phyloP scores from a whole-genome alignment of 2,797 vertebrate species.

The Toxotes lorentzi region DNA sequence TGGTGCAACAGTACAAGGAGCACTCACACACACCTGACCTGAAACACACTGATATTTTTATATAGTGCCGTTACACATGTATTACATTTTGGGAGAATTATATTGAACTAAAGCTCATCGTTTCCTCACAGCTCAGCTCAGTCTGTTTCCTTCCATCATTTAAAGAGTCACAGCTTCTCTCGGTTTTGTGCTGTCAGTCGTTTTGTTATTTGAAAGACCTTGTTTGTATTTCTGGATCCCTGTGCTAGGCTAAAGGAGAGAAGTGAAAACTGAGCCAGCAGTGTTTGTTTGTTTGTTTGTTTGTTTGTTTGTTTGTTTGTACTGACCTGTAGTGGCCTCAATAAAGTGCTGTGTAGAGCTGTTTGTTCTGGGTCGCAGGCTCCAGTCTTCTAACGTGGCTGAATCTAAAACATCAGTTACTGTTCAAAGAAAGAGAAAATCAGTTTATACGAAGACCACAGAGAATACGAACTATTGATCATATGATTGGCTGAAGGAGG shows the following conservation, averaged over 20 bases:
- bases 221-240: background rate
- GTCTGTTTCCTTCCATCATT: background rate
- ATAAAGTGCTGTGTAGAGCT: constrained; percentile 43
- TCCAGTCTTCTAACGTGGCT: background rate
- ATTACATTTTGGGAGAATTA: background rate
- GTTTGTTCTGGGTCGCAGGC: background rate
- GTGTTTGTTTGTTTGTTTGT: too few relatives aligned
- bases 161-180: too few relatives aligned
- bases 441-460: too few relatives aligned
- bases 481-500: too few relatives aligned
- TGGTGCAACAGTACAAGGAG: too few relatives aligned
- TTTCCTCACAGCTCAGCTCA: background rate
- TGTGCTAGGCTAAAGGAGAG: background rate
- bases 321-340: constrained; percentile 36
- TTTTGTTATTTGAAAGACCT: background rate
- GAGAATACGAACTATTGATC: too few relatives aligned
- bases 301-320: constrained; percentile 36
- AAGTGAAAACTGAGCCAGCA: constrained; percentile 3
- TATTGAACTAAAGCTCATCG: background rate
- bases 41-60: constrained; percentile 33
- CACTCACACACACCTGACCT: too few relatives aligned
- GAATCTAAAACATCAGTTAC: background rate
- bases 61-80: constrained; percentile 12
- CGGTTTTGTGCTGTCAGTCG: background rate
- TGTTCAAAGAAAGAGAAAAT: background rate